phyloP scores from a whole-genome alignment of 2,888 invertebrate genomes.

The Crossocerus cetratus region DNA sequence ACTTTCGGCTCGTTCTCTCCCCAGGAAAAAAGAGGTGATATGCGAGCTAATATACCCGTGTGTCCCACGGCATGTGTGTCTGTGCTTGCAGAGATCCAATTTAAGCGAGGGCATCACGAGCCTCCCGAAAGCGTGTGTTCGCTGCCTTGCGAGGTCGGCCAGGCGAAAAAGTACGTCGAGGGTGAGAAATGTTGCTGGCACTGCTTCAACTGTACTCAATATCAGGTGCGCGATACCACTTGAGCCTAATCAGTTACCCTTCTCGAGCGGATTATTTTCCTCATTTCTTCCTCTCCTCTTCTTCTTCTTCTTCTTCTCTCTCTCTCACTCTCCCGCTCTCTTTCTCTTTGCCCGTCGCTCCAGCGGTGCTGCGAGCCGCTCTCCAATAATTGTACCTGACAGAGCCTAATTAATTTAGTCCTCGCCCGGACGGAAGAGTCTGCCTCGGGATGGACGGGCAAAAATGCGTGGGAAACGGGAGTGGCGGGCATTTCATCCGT shows the following conservation, averaged over 20 bases:
- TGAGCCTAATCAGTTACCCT: constrained; percentile 8
- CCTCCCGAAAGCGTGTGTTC: constrained; percentile 95
- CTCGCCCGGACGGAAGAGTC: background rate
- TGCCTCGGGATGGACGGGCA: background rate
- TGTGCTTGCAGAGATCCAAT: constrained; percentile 85
- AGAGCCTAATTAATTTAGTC: too few species aligned
- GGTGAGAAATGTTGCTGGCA: constrained; percentile 97
- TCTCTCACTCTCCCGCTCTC: background rate
- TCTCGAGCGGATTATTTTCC: background rate
- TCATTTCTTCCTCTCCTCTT: background rate
- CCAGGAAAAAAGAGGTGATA: background rate
- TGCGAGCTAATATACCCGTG: background rate
- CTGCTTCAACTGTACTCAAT: constrained; percentile 92
- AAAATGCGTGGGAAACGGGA: too few species aligned
- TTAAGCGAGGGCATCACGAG: constrained; percentile 86
- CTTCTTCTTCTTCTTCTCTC: too few species aligned
- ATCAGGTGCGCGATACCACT: constrained; percentile 80
- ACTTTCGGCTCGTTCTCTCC: background rate
- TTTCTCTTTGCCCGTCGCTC: too few species aligned
- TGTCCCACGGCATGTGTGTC: constrained; percentile 11
- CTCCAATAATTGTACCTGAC: too few species aligned
- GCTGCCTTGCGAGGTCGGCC: constrained; percentile 90
- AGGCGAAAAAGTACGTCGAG: constrained; percentile 94
- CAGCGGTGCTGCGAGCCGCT: too few species aligned
- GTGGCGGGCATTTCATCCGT: too few species aligned